phyloP scores from a whole-genome alignment of 2,113 vertebrate species.

The Barnardius zonarius region DNA sequence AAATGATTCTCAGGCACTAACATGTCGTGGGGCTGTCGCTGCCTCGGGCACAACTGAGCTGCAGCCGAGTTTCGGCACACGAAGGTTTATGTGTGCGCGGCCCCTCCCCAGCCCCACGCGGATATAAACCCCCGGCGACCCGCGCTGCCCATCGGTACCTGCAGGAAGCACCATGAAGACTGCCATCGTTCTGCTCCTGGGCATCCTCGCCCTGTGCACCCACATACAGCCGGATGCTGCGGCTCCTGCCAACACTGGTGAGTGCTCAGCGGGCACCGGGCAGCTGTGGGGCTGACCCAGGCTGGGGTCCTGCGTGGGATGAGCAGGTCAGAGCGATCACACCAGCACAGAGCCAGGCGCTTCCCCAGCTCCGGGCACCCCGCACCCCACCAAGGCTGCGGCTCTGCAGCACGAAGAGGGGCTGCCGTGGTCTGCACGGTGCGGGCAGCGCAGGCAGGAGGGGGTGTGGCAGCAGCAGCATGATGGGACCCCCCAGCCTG shows the following conservation, averaged over 20 bases:
- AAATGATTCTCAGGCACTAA: slow-evolving; percentile 48
- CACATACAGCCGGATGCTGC: background rate
- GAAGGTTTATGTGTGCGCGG: background rate
- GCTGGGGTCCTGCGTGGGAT: accelerated
- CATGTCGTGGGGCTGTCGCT: background rate
- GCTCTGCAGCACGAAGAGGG: accelerated
- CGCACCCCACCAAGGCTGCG: accelerated
- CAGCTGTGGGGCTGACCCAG: accelerated
- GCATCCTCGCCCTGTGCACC: background rate
- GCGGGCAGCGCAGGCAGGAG: accelerated
- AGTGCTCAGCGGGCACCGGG: background rate
- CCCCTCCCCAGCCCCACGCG: background rate
- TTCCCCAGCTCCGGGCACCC: background rate
- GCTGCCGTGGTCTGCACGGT: accelerated
- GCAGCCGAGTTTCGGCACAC: background rate
- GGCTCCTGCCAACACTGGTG: accelerated
- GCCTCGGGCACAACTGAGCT: slow-evolving; percentile 21
- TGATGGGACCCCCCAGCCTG: background rate
- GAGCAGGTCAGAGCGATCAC: background rate
- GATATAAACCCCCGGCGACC: slow-evolving; percentile 7
- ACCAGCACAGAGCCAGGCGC: background rate
- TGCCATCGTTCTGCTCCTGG: background rate
- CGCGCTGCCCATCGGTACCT: accelerated
- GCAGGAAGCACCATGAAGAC: slow-evolving; percentile 3
- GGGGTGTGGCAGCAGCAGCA: background rate